phyloP scores from a whole-genome alignment of 2,113 vertebrate species.

The Asarcornis scutulata region DNA sequence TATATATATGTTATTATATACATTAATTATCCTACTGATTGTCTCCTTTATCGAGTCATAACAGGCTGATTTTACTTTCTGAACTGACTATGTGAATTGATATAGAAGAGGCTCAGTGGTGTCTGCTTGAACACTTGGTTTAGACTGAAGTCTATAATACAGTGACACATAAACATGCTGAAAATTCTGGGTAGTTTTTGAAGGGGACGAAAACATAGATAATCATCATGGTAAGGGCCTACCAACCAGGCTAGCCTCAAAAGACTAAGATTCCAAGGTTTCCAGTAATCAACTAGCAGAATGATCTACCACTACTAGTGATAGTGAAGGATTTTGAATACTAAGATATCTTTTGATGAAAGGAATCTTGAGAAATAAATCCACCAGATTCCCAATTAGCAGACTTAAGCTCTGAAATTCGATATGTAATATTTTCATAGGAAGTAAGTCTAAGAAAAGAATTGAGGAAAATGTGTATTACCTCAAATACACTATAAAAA shows the following conservation, averaged over 20 bases:
- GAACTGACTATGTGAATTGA: background rate
- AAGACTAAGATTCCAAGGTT: background rate
- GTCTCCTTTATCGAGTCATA: background rate
- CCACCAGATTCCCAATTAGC: background rate
- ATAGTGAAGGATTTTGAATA: background rate
- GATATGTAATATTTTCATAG: background rate
- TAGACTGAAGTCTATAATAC: background rate
- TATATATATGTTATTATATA: background rate
- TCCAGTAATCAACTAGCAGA: background rate
- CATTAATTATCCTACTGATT: background rate
- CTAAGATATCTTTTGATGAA: background rate
- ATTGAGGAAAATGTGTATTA: background rate
- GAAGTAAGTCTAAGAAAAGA: background rate
- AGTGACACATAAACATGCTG: background rate
- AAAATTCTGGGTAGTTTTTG: background rate
- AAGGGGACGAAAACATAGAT: background rate
- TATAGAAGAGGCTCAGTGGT: background rate
- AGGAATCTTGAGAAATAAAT: background rate
- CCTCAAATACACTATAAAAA: background rate
- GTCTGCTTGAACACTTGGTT: background rate
- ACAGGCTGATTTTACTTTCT: background rate
- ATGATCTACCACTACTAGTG: background rate
- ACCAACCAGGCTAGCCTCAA: background rate
- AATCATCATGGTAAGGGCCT: background rate
- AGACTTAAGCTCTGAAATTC: background rate